A percentile compares a stretch with the other conserved stretches of the same genome.
Conservation (phyloP, 1,140 invertebrate species). For the Lepidurus apus region DNA sequence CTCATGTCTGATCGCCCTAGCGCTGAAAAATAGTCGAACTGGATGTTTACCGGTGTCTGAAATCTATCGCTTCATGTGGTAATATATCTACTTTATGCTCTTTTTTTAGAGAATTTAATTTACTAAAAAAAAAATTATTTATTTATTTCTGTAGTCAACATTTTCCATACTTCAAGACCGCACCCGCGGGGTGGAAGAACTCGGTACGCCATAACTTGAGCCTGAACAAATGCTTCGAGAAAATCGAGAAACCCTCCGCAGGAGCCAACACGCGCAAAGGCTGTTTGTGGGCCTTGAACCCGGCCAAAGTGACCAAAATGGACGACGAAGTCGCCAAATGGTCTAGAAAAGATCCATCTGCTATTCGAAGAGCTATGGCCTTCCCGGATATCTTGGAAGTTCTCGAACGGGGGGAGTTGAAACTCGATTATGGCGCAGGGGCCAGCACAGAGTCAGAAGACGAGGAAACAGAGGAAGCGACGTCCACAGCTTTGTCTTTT, state of each 20-base stretch:
- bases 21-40: conserved; percentile 88
- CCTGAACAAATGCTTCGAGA: conserved; percentile 95
- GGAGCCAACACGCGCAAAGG: conserved; percentile 42
- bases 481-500: conserved; percentile 35
- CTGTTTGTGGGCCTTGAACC: conserved; percentile 94
- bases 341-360: conserved; percentile 83
- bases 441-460: conserved; percentile 49
- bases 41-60: conserved; percentile 94
- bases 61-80: conserved; percentile 99
- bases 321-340: conserved; percentile 95
- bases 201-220: conserved; percentile 93
- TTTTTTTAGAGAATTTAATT: not conserved
- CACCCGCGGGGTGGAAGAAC: conserved; percentile 96
- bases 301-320: conserved; percentile 89
- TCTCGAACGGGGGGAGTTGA: conserved; percentile 77
- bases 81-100: conserved; percentile 44
- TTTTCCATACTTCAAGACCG: conserved; percentile 96
- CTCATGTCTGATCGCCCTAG: conserved; percentile 94
- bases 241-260: conserved; percentile 70
- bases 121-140: not conserved
- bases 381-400: conserved; percentile 69
- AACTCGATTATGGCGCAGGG: conserved; percentile 51
- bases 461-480: conserved; percentile 47
- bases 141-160: conserved; percentile 70
- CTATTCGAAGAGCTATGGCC: conserved; percentile 78